These are phyloP conservation scores for Heteractis magnifica DNA, from an alignment of 92 coral and sea anemone species.

Conservation along the genomic window DNA sequence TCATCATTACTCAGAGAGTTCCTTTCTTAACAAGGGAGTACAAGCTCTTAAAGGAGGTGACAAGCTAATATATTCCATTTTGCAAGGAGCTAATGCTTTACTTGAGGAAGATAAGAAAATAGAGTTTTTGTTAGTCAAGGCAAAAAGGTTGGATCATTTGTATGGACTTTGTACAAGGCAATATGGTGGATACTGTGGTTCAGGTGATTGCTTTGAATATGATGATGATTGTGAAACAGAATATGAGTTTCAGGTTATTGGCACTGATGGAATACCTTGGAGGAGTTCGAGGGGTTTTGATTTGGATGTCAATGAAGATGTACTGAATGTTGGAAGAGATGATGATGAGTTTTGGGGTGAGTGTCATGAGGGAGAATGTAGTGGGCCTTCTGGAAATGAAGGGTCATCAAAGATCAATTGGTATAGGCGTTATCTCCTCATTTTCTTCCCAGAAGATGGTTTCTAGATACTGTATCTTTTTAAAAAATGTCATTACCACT, in stretches of 20 bases:
- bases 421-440: constrained; percentile 26
- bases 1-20: constrained; percentile 27
- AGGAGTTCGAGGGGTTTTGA: background rate
- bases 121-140: constrained; percentile 24
- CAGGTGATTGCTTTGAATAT: background rate
- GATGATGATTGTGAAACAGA: background rate
- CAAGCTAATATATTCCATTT: constrained; percentile 17
- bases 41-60: constrained; percentile 28
- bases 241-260: background rate
- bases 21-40: constrained; percentile 27
- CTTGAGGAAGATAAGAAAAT: constrained; percentile 25
- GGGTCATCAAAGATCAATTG: constrained; percentile 27
- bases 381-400: constrained; percentile 35
- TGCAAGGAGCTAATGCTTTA: constrained; percentile 25
- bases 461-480: background rate
- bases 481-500: no score
- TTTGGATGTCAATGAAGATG: background rate
- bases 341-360: constrained; percentile 36
- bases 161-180: background rate
- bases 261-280: constrained; percentile 7
- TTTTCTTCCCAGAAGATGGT: constrained; percentile 12
- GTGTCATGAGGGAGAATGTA: constrained; percentile 19
- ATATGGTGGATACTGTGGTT: background rate
- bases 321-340: constrained; percentile 11
- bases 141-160: background rate